phyloP scores from a whole-genome alignment of 2,113 vertebrate species.

The Nanger granti region DNA sequence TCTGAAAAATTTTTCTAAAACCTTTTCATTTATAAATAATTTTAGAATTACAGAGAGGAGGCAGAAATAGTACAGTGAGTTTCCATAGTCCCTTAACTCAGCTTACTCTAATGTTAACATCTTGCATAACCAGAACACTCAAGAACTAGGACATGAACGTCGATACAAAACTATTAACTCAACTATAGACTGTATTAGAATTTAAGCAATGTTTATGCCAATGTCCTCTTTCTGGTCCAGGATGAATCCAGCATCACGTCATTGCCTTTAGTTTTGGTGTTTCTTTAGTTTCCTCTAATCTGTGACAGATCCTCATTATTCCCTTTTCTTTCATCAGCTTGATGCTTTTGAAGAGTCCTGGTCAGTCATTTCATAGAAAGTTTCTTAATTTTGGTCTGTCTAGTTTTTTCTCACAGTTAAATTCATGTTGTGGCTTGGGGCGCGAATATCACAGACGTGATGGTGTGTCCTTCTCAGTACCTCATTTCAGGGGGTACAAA shows the following conservation, averaged over 20 bases:
- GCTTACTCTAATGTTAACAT: neutral
- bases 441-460: neutral
- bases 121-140: neutral
- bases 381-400: neutral
- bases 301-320: neutral
- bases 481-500: neutral
- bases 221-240: neutral
- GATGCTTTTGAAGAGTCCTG: neutral
- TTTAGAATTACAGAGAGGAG: neutral
- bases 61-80: neutral
- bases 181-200: neutral
- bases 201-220: neutral
- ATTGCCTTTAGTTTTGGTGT: neutral
- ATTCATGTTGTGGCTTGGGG: neutral
- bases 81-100: neutral
- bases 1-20: neutral
- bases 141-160: neutral
- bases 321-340: neutral
- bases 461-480: neutral
- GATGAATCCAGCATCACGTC: neutral
- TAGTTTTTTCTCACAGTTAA: neutral
- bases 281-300: neutral
- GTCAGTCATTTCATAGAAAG: neutral
- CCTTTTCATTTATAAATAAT: neutral
- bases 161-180: neutral